Percentiles rank a stretch among this genome's conserved stretches.
Evolutionary conservation across 1,140 invertebrate genomes (phyloP).

Genomic region (Zaprionus africanus): DNA sequence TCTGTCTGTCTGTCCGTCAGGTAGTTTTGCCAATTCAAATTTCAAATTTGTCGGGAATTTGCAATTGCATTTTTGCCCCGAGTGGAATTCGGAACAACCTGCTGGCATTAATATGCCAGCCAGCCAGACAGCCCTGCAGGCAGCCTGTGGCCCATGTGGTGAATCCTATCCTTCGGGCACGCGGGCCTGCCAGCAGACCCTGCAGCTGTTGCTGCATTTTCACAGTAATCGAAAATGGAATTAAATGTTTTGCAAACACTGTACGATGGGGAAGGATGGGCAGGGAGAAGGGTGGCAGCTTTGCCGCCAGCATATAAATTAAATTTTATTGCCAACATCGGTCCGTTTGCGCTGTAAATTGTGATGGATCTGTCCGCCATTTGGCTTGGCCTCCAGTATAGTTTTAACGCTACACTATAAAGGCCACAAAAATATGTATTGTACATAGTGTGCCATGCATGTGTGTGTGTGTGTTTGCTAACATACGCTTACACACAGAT

Average conservation of each 20-base stretch:
- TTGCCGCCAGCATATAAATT: conserved; percentile 47
- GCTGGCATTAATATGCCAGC: conserved; percentile 35
- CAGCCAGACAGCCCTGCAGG: neutral
- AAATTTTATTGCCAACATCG: conserved; percentile 59
- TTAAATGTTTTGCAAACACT: conserved; percentile 65
- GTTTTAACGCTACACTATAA: conserved; percentile 28
- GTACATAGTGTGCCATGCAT: neutral
- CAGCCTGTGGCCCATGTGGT: conserved; percentile 36
- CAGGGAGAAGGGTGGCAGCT: neutral
- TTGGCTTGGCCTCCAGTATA: conserved; percentile 19
- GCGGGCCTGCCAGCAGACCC: neutral
- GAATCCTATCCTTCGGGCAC: conserved; percentile 1
- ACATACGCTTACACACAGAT: conserved; percentile 5
- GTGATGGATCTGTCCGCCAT: conserved; percentile 53
- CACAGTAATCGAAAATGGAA: conserved; percentile 59
- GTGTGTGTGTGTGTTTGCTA: neutral
- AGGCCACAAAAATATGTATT: conserved; percentile 24
- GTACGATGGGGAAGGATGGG: neutral
- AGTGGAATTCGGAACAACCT: neutral
- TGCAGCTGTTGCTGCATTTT: conserved; percentile 7
- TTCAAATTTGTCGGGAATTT: conserved; percentile 56
- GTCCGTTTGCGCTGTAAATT: conserved; percentile 49
- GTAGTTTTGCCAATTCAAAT: conserved; percentile 54
- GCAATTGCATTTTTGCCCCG: conserved; percentile 42
- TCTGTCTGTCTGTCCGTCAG: conserved; percentile 18